Evolutionary conservation across 2,888 invertebrate species (phyloP).

Genomic region (Noctua comes): DNA sequence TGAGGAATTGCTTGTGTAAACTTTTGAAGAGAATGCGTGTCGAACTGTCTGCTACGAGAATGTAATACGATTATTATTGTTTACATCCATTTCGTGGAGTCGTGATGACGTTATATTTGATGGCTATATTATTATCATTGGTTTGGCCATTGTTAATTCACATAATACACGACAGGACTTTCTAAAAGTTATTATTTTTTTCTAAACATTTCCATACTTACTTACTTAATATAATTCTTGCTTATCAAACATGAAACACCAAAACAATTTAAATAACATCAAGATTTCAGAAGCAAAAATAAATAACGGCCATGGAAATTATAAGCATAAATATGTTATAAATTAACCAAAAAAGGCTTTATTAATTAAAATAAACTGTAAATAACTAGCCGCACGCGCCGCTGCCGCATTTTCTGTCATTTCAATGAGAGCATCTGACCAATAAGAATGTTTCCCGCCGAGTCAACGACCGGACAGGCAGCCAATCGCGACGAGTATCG

Average conservation of each 20-base stretch:
- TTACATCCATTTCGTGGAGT: slow-evolving; percentile 37
- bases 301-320: background rate
- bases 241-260: background rate
- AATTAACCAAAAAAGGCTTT: slow-evolving; percentile 31
- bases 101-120: slow-evolving; percentile 29
- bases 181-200: background rate
- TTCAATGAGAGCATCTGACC: slow-evolving; percentile 56
- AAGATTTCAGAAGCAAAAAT: background rate
- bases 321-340: slow-evolving; percentile 10
- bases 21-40: slow-evolving; percentile 40
- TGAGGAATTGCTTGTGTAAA: slow-evolving; percentile 47
- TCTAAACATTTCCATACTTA: background rate
- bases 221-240: background rate
- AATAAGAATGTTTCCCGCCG: slow-evolving; percentile 70
- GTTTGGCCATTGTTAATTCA: slow-evolving; percentile 9
- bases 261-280: background rate
- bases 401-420: slow-evolving; percentile 52
- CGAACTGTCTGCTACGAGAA: slow-evolving; percentile 33
- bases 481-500: slow-evolving; percentile 79
- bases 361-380: slow-evolving; percentile 58
- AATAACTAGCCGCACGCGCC: slow-evolving; percentile 40
- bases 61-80: slow-evolving; percentile 44
- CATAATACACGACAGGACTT: slow-evolving; percentile 14
- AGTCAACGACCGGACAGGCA: slow-evolving; percentile 82
- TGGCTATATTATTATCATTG: slow-evolving; percentile 15